These are phyloP conservation scores for Pteronotus mesoamericanus DNA, from an alignment of 2,797 vertebrate genomes.

Conservation along the genomic window DNA sequence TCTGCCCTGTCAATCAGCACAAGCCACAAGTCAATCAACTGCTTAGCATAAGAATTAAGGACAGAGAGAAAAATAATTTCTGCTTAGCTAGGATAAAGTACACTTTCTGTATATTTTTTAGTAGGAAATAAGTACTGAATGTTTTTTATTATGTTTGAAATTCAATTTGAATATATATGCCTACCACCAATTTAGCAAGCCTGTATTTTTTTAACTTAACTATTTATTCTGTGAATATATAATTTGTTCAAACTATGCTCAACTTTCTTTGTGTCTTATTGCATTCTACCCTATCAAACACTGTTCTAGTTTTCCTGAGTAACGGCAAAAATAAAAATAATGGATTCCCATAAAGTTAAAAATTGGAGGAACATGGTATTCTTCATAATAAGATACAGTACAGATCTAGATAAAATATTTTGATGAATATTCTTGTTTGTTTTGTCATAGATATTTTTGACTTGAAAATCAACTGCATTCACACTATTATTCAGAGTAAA, in stretches of 20 bases:
- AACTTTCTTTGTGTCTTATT: background rate
- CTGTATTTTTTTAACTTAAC: background rate
- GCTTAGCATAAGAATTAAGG: background rate
- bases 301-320: background rate
- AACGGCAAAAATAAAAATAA: background rate
- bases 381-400: background rate
- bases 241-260: background rate
- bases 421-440: background rate
- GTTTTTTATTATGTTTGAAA: background rate
- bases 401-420: background rate
- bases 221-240: background rate
- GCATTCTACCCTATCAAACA: background rate
- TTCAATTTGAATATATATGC: background rate
- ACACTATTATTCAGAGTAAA: background rate
- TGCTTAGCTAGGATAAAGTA: background rate
- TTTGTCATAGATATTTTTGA: background rate
- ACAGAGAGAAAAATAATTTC: background rate
- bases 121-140: background rate
- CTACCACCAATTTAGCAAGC: background rate
- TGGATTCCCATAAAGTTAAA: background rate
- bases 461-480: background rate
- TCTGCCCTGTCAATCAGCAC: background rate
- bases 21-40: conserved; percentile 9
- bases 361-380: background rate
- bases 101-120: background rate